Conservation (phyloP, 1,140 invertebrate genomes). For the Zaprionus tsacasi region DNA sequence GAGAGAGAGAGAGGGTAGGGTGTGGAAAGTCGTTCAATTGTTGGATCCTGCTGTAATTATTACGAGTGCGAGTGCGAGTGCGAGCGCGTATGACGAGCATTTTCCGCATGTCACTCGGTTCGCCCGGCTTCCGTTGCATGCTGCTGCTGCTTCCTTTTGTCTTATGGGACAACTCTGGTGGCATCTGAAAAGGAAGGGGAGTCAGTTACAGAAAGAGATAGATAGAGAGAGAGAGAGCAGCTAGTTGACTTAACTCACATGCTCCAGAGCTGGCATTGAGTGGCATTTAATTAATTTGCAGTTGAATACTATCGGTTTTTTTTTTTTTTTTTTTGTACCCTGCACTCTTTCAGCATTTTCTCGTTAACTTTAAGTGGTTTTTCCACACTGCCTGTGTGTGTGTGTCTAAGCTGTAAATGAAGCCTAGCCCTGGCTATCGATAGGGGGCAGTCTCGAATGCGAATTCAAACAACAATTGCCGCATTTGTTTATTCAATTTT, state of each 20-base stretch:
- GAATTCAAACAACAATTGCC: constrained; percentile 45
- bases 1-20: neutral
- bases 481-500: constrained; percentile 45
- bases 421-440: constrained; percentile 11
- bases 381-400: neutral
- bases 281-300: constrained; percentile 80
- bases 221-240: neutral
- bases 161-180: neutral
- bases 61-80: neutral
- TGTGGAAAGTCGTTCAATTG: constrained; percentile 56
- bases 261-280: constrained; percentile 42
- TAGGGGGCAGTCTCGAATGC: constrained; percentile 6
- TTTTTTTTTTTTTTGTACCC: constrained; percentile 5
- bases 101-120: constrained; percentile 35
- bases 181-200: neutral
- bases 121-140: constrained; percentile 19
- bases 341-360: constrained; percentile 18
- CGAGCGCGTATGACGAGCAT: constrained; percentile 44
- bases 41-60: constrained; percentile 41
- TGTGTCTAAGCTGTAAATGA: constrained; percentile 46
- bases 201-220: neutral
- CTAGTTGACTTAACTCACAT: constrained; percentile 42
- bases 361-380: constrained; percentile 29
- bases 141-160: constrained; percentile 16
- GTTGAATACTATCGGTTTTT: constrained; percentile 37